A percentile compares a stretch with the other conserved stretches of the same genome.
Conservation (phyloP, 2,113 vertebrate species). For the Phalacrocorax pelagicus region DNA sequence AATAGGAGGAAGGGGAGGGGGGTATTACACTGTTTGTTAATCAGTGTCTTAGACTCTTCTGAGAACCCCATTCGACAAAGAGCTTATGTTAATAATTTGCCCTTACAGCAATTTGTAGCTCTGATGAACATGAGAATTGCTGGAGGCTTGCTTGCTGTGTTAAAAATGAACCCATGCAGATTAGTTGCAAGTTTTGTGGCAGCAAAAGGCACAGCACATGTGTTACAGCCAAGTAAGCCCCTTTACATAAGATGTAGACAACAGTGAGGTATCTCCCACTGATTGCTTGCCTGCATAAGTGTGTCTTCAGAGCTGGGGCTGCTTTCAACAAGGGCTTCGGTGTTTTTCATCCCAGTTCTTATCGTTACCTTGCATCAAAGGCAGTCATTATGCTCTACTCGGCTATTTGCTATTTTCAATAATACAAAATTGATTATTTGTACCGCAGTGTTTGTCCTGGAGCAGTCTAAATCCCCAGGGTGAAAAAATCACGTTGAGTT, state of each 20-base stretch:
- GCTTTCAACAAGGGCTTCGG: background rate
- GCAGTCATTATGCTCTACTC: background rate
- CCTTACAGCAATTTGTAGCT: background rate
- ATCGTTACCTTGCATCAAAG: background rate
- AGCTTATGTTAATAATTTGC: slow-evolving; percentile 13
- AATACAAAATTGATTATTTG: background rate
- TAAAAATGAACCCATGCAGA: background rate
- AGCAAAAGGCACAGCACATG: background rate
- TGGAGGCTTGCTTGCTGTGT: background rate
- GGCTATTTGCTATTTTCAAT: background rate
- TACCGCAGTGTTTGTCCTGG: background rate
- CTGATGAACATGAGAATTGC: background rate
- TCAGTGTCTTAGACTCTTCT: background rate
- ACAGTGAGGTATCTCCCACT: background rate
- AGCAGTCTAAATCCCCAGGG: background rate
- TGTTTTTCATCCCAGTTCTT: background rate
- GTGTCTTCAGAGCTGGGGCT: background rate
- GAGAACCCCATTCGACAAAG: background rate
- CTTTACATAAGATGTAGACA: background rate
- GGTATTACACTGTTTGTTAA: background rate
- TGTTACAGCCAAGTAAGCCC: background rate
- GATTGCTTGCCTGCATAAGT: background rate
- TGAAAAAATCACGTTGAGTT: background rate
- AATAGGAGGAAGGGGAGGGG: background rate
- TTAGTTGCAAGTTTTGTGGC: background rate